A percentile compares a stretch with the other conserved stretches of the same genome.
phyloP scores from a whole-genome alignment of 2,113 vertebrate species.

The Pomatostomus ruficeps region DNA sequence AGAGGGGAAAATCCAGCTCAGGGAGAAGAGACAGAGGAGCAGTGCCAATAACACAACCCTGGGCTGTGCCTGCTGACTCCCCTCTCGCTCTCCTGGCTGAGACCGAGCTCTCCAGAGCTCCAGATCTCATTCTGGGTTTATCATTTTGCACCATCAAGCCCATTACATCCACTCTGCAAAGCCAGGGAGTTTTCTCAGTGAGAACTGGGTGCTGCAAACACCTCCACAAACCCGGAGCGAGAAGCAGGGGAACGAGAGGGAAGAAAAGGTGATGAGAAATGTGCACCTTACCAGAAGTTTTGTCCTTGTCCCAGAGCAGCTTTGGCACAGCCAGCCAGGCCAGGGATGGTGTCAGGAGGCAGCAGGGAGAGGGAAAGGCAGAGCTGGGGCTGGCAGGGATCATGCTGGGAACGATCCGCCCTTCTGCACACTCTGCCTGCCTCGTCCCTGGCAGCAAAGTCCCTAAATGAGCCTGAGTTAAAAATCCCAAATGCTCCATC shows the following conservation, averaged over 20 bases:
- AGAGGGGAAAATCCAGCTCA: neutral
- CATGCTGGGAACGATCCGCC: neutral
- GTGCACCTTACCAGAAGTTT: neutral
- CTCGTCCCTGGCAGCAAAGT: neutral
- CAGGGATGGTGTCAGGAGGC: neutral
- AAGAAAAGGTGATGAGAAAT: neutral
- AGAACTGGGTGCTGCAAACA: neutral
- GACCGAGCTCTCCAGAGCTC: neutral
- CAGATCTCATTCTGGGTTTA: neutral
- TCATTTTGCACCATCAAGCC: neutral
- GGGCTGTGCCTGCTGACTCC: neutral
- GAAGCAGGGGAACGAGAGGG: neutral
- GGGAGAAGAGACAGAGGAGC: neutral
- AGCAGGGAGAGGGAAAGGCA: neutral
- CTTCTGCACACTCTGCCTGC: neutral
- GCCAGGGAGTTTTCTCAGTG: neutral
- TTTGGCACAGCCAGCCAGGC: neutral
- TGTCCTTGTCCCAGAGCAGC: neutral
- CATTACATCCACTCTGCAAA: neutral
- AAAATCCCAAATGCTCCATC: neutral
- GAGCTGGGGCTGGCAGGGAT: neutral
- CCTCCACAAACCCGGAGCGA: fast-evolving
- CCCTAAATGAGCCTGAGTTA: neutral
- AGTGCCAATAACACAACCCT: neutral
- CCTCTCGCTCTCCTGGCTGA: neutral